Percentiles rank a stretch among this genome's conserved stretches.
phyloP scores from a whole-genome alignment of 2,888 invertebrate genomes.

The Eupithecia tripunctaria region DNA sequence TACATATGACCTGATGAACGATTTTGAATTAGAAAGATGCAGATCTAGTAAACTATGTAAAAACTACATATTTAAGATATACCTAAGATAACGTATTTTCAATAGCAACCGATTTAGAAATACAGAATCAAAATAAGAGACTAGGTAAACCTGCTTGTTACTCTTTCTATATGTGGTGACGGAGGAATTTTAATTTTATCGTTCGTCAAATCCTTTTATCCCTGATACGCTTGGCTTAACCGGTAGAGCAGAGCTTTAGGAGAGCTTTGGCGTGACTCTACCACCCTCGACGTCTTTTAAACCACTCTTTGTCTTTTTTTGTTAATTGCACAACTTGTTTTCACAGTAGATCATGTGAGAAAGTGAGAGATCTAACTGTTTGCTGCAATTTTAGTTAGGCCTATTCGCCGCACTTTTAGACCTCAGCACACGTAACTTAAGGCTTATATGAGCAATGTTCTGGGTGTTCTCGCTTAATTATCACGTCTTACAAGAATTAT shows the following conservation, averaged over 20 bases:
- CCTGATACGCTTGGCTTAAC: neutral
- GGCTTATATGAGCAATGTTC: neutral
- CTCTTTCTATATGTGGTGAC: neutral
- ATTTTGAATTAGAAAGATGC: too few relatives aligned
- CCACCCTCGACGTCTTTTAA: neutral
- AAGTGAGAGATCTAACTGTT: neutral
- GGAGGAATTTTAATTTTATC: neutral
- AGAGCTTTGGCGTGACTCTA: neutral
- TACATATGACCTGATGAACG: too few relatives aligned
- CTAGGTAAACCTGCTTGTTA: neutral
- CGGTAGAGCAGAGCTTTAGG: neutral
- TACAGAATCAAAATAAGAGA: too few relatives aligned
- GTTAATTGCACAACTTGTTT: neutral
- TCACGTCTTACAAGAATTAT: neutral
- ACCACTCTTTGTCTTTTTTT: neutral
- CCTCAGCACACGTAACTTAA: neutral
- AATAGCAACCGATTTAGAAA: neutral
- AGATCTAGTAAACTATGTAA: too few relatives aligned
- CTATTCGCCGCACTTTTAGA: neutral
- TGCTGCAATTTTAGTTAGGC: neutral
- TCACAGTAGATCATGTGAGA: neutral
- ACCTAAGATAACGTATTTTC: neutral
- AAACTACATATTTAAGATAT: too few relatives aligned
- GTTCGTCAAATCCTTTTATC: neutral
- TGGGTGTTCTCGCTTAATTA: neutral